Evolutionary conservation across 2,113 vertebrate genomes (phyloP).

Genomic region (Zapornia atra): DNA sequence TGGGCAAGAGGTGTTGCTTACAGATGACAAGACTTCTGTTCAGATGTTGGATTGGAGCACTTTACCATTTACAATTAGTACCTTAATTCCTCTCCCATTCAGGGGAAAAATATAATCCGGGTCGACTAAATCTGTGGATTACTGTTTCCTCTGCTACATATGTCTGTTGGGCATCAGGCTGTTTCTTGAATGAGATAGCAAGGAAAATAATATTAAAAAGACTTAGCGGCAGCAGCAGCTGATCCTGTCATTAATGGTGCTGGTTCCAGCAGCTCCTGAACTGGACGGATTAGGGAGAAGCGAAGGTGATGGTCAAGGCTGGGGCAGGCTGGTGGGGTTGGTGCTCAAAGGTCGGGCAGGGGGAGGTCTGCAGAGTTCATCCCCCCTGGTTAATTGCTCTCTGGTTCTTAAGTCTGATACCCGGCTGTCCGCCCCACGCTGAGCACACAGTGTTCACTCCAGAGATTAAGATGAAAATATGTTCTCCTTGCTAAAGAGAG

Average conservation of each 20-base stretch:
- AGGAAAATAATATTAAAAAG: not conserved
- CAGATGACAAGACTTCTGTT: not conserved
- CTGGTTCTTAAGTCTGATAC: not conserved
- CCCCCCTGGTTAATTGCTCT: slow-evolving; percentile 10
- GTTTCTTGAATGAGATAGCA: not conserved
- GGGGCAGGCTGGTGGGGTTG: not conserved
- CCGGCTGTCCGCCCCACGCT: not conserved
- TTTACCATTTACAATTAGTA: not conserved
- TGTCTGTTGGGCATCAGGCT: not conserved
- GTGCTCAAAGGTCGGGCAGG: not conserved
- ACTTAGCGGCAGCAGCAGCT: not conserved
- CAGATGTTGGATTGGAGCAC: not conserved
- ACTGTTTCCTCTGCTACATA: not conserved
- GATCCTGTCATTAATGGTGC: fast-evolving
- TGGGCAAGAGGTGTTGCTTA: not conserved
- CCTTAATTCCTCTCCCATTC: not conserved
- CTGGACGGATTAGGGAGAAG: not conserved
- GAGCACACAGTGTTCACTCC: slow-evolving; percentile 17
- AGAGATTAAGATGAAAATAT: slow-evolving; percentile 38
- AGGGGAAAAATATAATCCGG: not conserved
- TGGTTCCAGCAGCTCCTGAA: not conserved
- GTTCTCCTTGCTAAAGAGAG: slow-evolving; percentile 59
- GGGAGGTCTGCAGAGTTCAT: not conserved
- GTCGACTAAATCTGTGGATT: not conserved
- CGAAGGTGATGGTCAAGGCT: slow-evolving; percentile 18